Evolutionary conservation across 2,888 invertebrate species (phyloP), one percentile per base, ranked within the genome.

Genomic region (Lithophane ornitopus): DNA sequence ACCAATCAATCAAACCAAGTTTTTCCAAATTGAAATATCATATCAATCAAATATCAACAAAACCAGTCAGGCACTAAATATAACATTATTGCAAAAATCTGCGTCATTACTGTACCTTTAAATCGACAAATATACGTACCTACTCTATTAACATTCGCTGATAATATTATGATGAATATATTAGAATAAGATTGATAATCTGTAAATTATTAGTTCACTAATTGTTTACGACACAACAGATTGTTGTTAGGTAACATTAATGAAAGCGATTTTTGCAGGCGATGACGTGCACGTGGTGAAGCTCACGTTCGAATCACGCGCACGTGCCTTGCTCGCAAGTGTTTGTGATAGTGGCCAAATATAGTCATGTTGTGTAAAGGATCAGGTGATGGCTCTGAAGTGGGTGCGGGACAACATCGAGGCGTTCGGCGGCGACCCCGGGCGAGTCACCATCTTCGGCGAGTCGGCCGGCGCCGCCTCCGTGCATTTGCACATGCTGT

Each of bases 341-440:
- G 12, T 61, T 3, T 49, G n/a, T 28, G 28, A 44, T 66, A 68
- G 1, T 14, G 19, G 56, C 14, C 65, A 75, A 54, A 76, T 63
- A 3, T 14, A 22, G 16, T 41, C 65, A 59, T 76, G 14, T 83
- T 80, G 41, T 82, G 66, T 82, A 16, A 80, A 97, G 97, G 97
- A 97, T 88, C 97, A 97, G 93, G 94, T 97, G 66, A 93, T 97
- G 90, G 97, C 97, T 0, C 87, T 97, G 76, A 97, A 96, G 82
- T 97, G 97, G 97, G 97, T 97, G 49, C 96, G 95, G 1, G 97
- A 97, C 76, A 97, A 97, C 89, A 97, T 97, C 63, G 97, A 96
- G 63, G 95, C 94, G 14, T 97, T 97, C 87, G 97, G 97, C 54
- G 97, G 97, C 1, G 97, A 97, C 90, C 96, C 97, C 0, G 85